Evolutionary conservation across 2,888 invertebrate species (phyloP).

Genomic region (Sarcophaga variegata): DNA sequence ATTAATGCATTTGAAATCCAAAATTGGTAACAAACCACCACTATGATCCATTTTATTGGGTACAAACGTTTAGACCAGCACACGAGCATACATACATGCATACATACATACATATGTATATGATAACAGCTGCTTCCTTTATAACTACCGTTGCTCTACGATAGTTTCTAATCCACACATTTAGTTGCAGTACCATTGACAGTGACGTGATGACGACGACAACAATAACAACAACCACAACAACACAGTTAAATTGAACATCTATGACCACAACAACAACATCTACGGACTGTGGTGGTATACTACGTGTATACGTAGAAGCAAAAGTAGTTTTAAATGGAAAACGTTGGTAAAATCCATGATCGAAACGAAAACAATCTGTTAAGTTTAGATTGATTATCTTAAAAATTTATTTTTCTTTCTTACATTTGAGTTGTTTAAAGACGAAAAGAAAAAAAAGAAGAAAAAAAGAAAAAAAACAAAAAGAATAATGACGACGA

Average conservation of each 20-base stretch:
- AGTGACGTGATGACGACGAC: constrained; percentile 17
- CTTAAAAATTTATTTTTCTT: constrained; percentile 33
- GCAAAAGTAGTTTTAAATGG: constrained; percentile 14
- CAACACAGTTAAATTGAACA: not conserved
- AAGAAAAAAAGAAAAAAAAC: constrained; percentile 21
- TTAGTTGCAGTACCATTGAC: constrained; percentile 27
- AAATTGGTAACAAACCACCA: constrained; percentile 62
- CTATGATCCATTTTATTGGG: not conserved
- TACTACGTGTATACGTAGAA: not conserved
- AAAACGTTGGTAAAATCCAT: constrained; percentile 6
- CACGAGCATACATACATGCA: not conserved
- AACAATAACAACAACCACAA: constrained; percentile 18
- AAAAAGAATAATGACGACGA: not conserved
- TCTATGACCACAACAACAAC: not conserved
- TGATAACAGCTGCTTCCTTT: constrained; percentile 60
- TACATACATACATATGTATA: not conserved
- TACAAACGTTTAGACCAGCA: not conserved
- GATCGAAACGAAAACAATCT: constrained; percentile 41
- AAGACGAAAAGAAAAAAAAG: not conserved
- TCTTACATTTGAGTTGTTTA: constrained; percentile 5
- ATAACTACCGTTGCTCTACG: constrained; percentile 17
- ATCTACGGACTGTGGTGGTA: not conserved
- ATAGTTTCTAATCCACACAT: constrained; percentile 1
- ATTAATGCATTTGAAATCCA: constrained; percentile 58
- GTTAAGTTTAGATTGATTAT: constrained; percentile 60